Conservation (phyloP, 2,888 invertebrate species). For the Dexiosoma caninum region DNA sequence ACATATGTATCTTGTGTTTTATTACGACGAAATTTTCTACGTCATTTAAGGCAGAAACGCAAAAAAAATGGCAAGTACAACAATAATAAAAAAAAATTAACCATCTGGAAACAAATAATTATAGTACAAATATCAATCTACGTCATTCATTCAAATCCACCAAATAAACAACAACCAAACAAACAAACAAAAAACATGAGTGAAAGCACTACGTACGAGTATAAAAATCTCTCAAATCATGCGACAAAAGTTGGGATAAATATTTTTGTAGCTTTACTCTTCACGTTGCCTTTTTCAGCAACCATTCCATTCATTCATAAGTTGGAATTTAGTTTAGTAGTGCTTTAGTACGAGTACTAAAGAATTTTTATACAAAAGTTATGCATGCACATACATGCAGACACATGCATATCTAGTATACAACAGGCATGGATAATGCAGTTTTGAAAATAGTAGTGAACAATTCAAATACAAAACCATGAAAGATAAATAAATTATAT, state of each 20-base stretch:
- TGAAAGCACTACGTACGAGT: background rate
- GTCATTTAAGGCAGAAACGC: slow-evolving; percentile 17
- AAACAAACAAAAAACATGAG: background rate
- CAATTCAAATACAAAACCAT: too few relatives aligned
- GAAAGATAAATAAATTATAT: too few relatives aligned
- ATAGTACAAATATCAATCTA: slow-evolving; percentile 43
- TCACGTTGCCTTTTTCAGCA: background rate
- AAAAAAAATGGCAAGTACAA: slow-evolving; percentile 21
- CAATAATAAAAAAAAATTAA: background rate
- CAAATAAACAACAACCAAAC: background rate
- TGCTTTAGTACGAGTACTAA: background rate
- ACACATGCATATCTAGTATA: background rate
- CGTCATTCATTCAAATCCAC: slow-evolving; percentile 54
- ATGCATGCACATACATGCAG: background rate
- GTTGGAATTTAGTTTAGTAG: slow-evolving; percentile 13
- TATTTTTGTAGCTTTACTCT: background rate
- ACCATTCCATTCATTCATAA: slow-evolving; percentile 58
- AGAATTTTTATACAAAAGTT: too few relatives aligned
- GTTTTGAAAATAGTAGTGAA: background rate
- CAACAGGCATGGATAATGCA: background rate
- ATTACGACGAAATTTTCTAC: slow-evolving; percentile 40
- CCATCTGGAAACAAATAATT: slow-evolving; percentile 1
- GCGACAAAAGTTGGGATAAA: slow-evolving; percentile 28
- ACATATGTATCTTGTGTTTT: background rate
- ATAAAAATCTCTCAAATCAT: slow-evolving; percentile 22